These are phyloP conservation scores for Periplaneta americana DNA, from an alignment of 1,140 invertebrate genomes.

Conservation along the genomic window DNA sequence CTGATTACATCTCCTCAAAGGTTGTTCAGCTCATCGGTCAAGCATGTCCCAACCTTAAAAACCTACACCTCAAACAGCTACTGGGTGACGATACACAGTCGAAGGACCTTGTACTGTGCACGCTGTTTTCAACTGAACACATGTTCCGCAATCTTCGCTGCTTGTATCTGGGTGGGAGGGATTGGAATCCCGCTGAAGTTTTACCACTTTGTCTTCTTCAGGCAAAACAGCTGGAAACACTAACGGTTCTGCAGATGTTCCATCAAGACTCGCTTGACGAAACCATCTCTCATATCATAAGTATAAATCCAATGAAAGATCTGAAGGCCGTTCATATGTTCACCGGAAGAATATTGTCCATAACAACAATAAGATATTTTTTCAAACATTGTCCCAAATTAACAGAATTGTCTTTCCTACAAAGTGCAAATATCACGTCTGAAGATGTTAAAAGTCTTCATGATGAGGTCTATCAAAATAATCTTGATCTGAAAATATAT, in stretches of 20 bases:
- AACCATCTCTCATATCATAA: neutral
- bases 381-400: constrained; percentile 6
- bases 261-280: neutral
- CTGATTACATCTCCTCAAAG: neutral
- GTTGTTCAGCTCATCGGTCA: constrained; percentile 6
- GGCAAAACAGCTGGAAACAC: constrained; percentile 7
- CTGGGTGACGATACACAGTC: neutral
- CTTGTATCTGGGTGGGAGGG: neutral
- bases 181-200: constrained; percentile 6
- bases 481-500: neutral
- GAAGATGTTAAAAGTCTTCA: neutral
- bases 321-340: constrained; percentile 1
- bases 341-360: neutral
- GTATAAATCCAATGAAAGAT: constrained; percentile 6
- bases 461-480: neutral
- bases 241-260: neutral
- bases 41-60: neutral
- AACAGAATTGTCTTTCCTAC: neutral
- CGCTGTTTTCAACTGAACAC: neutral
- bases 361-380: constrained; percentile 6
- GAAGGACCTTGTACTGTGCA: neutral
- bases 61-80: neutral
- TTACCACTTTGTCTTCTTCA: constrained; percentile 10
- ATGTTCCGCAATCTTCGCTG: constrained; percentile 8
- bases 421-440: neutral